Evolutionary conservation across 2,888 invertebrate species (phyloP).

Genomic region (Salpingus planirostris): DNA sequence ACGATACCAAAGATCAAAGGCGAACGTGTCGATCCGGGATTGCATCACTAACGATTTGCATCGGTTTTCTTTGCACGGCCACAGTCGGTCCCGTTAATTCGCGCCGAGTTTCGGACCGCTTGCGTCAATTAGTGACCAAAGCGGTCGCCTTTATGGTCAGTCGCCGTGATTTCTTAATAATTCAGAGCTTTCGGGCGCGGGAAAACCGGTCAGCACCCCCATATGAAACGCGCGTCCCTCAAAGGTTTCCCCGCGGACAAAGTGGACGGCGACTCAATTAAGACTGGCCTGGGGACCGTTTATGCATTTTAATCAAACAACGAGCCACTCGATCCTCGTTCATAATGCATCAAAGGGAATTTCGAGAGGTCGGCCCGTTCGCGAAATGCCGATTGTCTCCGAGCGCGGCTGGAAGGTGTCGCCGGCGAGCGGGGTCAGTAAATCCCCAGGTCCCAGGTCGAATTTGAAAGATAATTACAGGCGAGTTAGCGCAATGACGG

Average conservation of each 20-base stretch:
- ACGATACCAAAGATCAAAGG: too few species aligned
- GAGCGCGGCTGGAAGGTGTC: constrained; percentile 19
- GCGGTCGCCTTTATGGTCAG: constrained; percentile 25
- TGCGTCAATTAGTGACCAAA: constrained; percentile 29
- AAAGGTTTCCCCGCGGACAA: constrained; percentile 27
- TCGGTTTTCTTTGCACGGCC: too few species aligned
- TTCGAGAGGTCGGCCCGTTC: constrained; percentile 9
- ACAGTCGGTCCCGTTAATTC: too few species aligned
- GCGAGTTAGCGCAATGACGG: constrained; percentile 35
- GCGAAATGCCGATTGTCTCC: constrained; percentile 24
- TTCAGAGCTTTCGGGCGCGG: constrained; percentile 28
- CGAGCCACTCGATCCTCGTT: constrained; percentile 22
- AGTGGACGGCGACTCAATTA: constrained; percentile 30
- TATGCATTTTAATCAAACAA: constrained; percentile 35
- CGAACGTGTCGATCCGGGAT: too few species aligned
- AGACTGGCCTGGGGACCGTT: constrained; percentile 30
- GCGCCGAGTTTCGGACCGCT: constrained; percentile 21
- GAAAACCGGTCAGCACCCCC: too few species aligned
- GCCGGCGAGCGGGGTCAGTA: constrained; percentile 22
- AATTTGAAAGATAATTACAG: constrained; percentile 42
- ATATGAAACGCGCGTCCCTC: too few species aligned
- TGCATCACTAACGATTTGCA: too few species aligned
- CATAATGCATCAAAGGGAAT: constrained; percentile 26
- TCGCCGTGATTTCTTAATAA: constrained; percentile 33
- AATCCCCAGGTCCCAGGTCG: constrained; percentile 38